Conservation (phyloP, 2,113 vertebrate species). For the Nyctereutes procyonoides region DNA sequence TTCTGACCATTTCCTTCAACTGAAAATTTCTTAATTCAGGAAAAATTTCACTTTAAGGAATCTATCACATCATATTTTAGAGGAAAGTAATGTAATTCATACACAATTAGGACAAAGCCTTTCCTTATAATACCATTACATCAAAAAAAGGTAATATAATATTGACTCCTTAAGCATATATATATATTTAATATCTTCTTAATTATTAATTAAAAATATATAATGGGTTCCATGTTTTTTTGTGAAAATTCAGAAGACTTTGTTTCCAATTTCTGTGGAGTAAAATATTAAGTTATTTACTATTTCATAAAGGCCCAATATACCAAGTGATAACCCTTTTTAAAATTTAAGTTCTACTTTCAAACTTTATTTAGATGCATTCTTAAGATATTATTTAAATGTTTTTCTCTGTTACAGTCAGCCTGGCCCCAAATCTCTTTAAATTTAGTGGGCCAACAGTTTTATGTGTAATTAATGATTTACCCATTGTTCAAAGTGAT, state of each 20-base stretch:
- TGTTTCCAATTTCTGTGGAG: slow-evolving; percentile 37
- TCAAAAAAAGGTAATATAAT: slow-evolving; percentile 18
- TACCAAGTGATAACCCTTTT: slow-evolving; percentile 5
- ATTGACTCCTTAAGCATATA: background rate
- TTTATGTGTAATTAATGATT: slow-evolving; percentile 55
- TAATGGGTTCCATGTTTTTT: slow-evolving; percentile 22
- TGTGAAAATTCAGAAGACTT: slow-evolving; percentile 37
- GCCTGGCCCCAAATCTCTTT: slow-evolving; percentile 54
- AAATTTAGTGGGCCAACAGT: slow-evolving; percentile 34
- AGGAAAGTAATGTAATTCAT: slow-evolving; percentile 58
- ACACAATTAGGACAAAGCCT: background rate
- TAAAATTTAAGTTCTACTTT: slow-evolving; percentile 47
- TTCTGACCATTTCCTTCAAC: slow-evolving; percentile 59
- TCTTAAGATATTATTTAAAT: slow-evolving; percentile 47
- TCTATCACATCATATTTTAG: slow-evolving; percentile 37
- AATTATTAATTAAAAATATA: slow-evolving; percentile 41
- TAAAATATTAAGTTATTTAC: slow-evolving; percentile 34
- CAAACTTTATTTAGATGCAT: slow-evolving; percentile 57
- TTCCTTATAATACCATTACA: slow-evolving; percentile 7
- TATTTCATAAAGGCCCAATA: slow-evolving; percentile 57
- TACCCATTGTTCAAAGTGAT: slow-evolving; percentile 47
- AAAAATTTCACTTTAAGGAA: slow-evolving; percentile 11
- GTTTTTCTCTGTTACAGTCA: slow-evolving; percentile 1
- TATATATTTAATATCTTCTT: background rate
- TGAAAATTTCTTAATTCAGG: slow-evolving; percentile 58